Conservation (phyloP, 1,140 invertebrate species). For the Thalassaphorura encarpata region DNA sequence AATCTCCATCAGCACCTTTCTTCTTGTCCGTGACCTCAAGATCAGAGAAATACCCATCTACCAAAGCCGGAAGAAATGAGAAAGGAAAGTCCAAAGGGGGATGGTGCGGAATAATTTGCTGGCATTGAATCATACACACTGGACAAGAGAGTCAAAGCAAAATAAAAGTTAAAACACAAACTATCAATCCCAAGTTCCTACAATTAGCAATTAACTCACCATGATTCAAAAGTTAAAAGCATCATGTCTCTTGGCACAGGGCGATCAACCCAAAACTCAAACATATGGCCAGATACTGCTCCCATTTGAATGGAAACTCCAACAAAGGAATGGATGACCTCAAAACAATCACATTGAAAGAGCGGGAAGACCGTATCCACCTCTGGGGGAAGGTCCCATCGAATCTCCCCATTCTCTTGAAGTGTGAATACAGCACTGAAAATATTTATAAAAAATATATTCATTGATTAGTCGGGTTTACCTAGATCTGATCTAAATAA, state of each 20-base stretch:
- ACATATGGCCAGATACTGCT: slow-evolving; percentile 52
- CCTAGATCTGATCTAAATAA: no score
- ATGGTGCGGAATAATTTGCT: slow-evolving; percentile 39
- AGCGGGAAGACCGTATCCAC: slow-evolving; percentile 49
- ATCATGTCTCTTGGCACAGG: slow-evolving; percentile 45
- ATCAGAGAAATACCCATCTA: slow-evolving; percentile 55
- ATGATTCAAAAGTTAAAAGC: slow-evolving; percentile 50
- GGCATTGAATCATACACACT: slow-evolving; percentile 52
- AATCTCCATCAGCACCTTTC: background rate
- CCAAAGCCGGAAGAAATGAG: slow-evolving; percentile 50
- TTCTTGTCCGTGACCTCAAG: slow-evolving; percentile 33
- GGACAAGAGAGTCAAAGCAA: background rate
- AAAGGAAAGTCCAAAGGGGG: slow-evolving; percentile 43
- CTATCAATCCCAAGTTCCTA: background rate
- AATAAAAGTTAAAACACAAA: background rate
- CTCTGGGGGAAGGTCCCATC: slow-evolving; percentile 45
- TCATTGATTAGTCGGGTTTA: no score
- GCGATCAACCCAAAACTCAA: slow-evolving; percentile 51
- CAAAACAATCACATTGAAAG: slow-evolving; percentile 56
- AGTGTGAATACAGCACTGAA: slow-evolving; percentile 52
- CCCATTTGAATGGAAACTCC: slow-evolving; percentile 46
- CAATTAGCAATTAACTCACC: no score
- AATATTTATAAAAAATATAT: slow-evolving; percentile 14
- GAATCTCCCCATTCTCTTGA: slow-evolving; percentile 54
- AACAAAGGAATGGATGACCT: slow-evolving; percentile 40